Base-by-base conservation (phyloP, 2,797 vertebrate genomes). In the Carduelis carduelis region DNA sequence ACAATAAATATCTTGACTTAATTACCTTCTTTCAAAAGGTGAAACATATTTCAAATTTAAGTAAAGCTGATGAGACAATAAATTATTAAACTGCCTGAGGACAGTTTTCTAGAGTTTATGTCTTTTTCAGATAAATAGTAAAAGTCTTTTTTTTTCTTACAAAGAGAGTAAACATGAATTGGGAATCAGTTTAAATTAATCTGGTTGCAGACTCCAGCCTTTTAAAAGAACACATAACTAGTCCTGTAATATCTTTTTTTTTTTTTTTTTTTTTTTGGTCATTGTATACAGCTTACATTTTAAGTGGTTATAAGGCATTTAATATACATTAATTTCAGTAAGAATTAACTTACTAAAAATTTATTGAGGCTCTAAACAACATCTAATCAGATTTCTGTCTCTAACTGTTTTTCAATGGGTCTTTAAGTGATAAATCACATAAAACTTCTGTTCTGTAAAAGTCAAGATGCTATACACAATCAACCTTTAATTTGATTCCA, bases 321-420 rank as follows among this genome's bases (percentile, higher is more conserved):
- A 70, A 56, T 69, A 68, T 74, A 15, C 18, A 52, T 70, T 70
- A 55, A 74, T 88, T 91, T 68, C 64, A 55, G 35, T 43, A 80
- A 88, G 56, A 83, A 3, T 55, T 88, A 66, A 57, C 10, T 85
- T 69, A 13, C 43, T 55, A 85, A 77, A 90, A 90, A 85, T 91
- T 85, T 93, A 83, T 23, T 39, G 52, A 92, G 60, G 12, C 2
- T 88, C 26, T 57, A 55, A 91, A 82, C 2, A 71, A 69, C 16
- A 69, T 43, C 39, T 85, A 92, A 85, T 83, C 87, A 79, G 12
- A 87, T 85, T 91, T 93, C 49, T 94, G 85, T 66, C 53, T 85
- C 63, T 43, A 77, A 8, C 32, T 89, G n/a, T 28, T 92, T 93
- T 76, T 87, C 82, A 72, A 26, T 47, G 43, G 20, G 17, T 27